phyloP scores from a whole-genome alignment of 2,113 vertebrate genomes.

The Myiozetetes cayanensis region DNA sequence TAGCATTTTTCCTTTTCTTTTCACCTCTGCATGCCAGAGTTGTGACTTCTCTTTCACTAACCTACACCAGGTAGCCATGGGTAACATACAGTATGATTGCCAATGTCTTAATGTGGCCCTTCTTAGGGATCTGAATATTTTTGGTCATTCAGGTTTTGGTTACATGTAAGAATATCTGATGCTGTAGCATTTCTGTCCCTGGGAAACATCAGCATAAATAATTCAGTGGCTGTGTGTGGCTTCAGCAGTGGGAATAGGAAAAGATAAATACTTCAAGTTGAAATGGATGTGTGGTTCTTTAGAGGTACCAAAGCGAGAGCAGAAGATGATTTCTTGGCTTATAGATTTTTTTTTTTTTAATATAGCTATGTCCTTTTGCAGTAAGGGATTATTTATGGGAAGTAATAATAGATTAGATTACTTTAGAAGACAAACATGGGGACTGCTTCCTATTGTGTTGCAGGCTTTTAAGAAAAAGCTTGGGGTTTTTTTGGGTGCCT shows the following conservation, averaged over 20 bases:
- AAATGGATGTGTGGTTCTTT: not conserved
- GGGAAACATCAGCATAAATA: slow-evolving; percentile 39
- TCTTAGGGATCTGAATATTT: not conserved
- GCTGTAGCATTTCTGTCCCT: slow-evolving; percentile 5
- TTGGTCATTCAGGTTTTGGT: not conserved
- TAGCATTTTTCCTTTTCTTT: not conserved
- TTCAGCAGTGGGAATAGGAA: slow-evolving; percentile 3
- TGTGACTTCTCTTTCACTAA: not conserved
- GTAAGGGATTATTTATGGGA: not conserved
- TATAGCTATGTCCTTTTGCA: not conserved
- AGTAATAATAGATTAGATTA: not conserved
- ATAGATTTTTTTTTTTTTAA: not conserved
- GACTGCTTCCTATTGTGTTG: not conserved
- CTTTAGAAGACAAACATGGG: not conserved
- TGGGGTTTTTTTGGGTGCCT: not conserved
- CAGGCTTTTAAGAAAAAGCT: not conserved
- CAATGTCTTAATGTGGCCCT: not conserved
- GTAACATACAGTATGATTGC: not conserved
- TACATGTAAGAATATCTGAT: slow-evolving; percentile 28
- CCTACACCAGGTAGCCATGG: not conserved
- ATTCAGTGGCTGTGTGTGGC: slow-evolving; percentile 4
- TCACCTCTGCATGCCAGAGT: not conserved
- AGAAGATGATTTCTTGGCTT: not conserved
- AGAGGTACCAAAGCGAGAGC: not conserved
- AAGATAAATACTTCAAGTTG: not conserved